A percentile compares a stretch with the other conserved stretches of the same genome.
Conservation (phyloP, 1,140 invertebrate species). For the Paralvinella palmiformis region DNA sequence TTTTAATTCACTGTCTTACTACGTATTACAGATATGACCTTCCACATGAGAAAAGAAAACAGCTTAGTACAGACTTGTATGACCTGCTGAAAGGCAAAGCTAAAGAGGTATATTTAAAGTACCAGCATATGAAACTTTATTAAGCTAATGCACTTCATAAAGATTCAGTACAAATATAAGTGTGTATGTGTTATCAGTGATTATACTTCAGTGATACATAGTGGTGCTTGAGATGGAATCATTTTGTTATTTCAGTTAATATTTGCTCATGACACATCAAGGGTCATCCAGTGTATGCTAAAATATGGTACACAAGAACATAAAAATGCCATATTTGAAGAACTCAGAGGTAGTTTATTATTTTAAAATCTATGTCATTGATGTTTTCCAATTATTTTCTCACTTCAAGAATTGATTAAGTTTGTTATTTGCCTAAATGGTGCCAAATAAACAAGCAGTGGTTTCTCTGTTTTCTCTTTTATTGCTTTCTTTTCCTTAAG, state of each 20-base stretch:
- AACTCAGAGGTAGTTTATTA: conserved; percentile 57
- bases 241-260: conserved; percentile 55
- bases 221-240: neutral
- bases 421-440: too few species aligned
- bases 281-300: conserved; percentile 81
- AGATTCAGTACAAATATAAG: neutral
- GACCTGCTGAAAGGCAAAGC: conserved; percentile 64
- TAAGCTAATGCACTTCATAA: neutral
- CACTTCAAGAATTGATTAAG: too few species aligned
- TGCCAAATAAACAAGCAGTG: too few species aligned
- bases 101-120: conserved; percentile 51
- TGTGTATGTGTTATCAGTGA: neutral
- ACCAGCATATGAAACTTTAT: neutral
- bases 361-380: too few species aligned
- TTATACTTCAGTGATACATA: neutral
- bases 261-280: conserved; percentile 77
- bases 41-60: conserved; percentile 57
- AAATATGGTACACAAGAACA: conserved; percentile 66
- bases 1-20: neutral
- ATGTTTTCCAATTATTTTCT: too few species aligned
- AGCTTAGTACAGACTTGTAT: conserved; percentile 67
- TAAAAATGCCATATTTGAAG: conserved; percentile 64
- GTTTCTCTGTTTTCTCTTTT: neutral
- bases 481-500: too few species aligned
- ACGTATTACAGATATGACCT: conserved; percentile 36